These are phyloP conservation scores for Benthosema pterotum DNA, from an alignment of 2,797 vertebrate species.

Conservation along the genomic window DNA sequence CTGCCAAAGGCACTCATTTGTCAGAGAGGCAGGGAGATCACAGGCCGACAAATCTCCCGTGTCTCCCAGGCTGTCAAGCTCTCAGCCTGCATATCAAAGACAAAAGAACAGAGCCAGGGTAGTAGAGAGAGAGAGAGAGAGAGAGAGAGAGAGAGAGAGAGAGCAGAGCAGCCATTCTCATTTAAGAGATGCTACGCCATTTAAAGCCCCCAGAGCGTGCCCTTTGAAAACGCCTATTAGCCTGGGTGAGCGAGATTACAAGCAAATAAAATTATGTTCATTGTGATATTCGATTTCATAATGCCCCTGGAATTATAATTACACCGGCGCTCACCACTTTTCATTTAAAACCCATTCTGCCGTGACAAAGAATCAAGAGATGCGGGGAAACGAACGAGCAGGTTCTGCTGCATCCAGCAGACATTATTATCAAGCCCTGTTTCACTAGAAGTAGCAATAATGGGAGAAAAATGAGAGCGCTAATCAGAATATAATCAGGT, in stretches of 20 bases:
- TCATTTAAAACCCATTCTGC: constrained; percentile 79
- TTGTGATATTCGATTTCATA: constrained; percentile 83
- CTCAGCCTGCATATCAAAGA: constrained; percentile 80
- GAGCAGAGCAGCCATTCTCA: constrained; percentile 69
- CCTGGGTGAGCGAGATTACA: constrained; percentile 83
- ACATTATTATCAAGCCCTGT: constrained; percentile 77
- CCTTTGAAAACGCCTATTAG: constrained; percentile 82
- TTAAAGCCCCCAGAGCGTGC: constrained; percentile 70
- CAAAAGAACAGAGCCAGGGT: constrained; percentile 72
- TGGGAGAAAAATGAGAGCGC: constrained; percentile 66
- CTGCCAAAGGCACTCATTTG: constrained; percentile 80
- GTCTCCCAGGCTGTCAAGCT: constrained; percentile 76
- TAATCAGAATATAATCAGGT: constrained; percentile 75
- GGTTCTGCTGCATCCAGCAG: constrained; percentile 68
- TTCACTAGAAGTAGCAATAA: constrained; percentile 77
- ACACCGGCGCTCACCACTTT: constrained; percentile 72
- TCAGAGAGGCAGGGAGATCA: constrained; percentile 80
- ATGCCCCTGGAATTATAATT: constrained; percentile 83
- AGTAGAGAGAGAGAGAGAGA: constrained; percentile 46
- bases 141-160: constrained; percentile 36
- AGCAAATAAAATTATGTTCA: constrained; percentile 84
- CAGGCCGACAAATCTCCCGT: constrained; percentile 80
- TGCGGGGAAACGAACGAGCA: constrained; percentile 71
- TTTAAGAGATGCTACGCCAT: constrained; percentile 71
- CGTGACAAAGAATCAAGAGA: constrained; percentile 74